phyloP scores from a whole-genome alignment of 1,140 invertebrate genomes.

The Aphidius ervi region DNA sequence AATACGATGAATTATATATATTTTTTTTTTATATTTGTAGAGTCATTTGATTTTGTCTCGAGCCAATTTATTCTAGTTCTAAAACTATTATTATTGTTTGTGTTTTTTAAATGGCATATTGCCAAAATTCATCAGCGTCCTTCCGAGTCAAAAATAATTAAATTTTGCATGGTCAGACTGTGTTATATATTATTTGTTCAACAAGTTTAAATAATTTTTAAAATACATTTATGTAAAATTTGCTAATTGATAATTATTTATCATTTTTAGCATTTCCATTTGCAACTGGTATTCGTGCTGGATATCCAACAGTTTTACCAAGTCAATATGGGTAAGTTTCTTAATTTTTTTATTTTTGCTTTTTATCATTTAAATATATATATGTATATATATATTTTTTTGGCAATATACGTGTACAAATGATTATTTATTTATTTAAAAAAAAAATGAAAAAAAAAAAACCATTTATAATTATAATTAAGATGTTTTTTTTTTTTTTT shows the following conservation, averaged over 20 bases:
- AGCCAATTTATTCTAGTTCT: constrained; percentile 15
- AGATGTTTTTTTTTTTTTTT: too few species aligned
- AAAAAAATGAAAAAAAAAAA: too few species aligned
- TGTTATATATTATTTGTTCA: constrained; percentile 3
- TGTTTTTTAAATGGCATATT: constrained; percentile 11
- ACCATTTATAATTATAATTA: too few species aligned
- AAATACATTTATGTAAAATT: too few species aligned
- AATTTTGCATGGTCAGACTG: background rate
- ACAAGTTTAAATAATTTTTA: background rate
- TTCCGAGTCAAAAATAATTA: constrained; percentile 21
- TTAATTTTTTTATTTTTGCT: background rate
- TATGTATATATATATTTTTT: background rate
- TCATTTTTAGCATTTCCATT: constrained; percentile 61
- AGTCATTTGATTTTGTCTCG: constrained; percentile 10
- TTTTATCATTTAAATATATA: background rate
- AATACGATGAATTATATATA: background rate
- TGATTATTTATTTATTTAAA: too few species aligned
- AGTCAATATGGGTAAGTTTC: constrained; percentile 70
- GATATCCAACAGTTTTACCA: constrained; percentile 66
- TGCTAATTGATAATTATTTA: constrained; percentile 12
- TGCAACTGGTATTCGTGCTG: constrained; percentile 61
- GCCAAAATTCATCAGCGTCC: constrained; percentile 18
- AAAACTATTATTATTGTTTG: background rate
- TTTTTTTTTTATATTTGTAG: constrained; percentile 2
- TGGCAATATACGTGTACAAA: too few species aligned